phyloP scores from a whole-genome alignment of 1,140 invertebrate species.

The Philopotamus ludificatus region DNA sequence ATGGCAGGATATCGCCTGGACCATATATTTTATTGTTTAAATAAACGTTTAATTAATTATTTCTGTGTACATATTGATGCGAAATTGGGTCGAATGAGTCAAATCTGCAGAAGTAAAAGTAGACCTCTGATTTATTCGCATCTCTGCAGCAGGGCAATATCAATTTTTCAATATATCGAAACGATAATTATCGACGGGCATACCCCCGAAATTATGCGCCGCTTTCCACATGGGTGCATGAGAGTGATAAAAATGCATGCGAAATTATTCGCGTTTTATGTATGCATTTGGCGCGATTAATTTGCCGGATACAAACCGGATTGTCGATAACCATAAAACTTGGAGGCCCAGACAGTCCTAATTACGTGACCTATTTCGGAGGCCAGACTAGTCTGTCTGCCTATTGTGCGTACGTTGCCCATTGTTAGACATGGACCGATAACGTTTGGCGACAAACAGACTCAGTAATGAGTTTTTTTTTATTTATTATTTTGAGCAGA shows the following conservation, averaged over 20 bases:
- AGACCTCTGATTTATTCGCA: neutral
- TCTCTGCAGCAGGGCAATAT: too few relatives aligned
- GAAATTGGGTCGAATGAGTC: neutral
- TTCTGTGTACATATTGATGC: neutral
- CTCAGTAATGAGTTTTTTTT: too few relatives aligned
- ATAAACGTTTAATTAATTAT: too few relatives aligned
- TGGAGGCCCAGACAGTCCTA: conserved; percentile 17
- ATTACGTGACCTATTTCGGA: conserved; percentile 17
- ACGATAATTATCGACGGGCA: too few relatives aligned
- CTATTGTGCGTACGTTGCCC: neutral
- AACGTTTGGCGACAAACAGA: too few relatives aligned
- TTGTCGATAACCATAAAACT: conserved; percentile 11
- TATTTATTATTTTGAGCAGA: too few relatives aligned
- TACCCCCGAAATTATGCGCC: too few relatives aligned
- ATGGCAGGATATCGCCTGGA: conserved; percentile 2
- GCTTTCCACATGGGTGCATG: too few relatives aligned
- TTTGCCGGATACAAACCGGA: conserved; percentile 4
- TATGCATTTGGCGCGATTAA: neutral
- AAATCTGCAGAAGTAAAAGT: neutral
- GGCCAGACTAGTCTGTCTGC: neutral
- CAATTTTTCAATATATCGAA: too few relatives aligned
- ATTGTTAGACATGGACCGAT: too few relatives aligned
- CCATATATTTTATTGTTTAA: conserved; percentile 2
- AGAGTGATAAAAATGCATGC: too few relatives aligned
- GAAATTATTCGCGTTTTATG: too few relatives aligned